Base-by-base conservation (phyloP, 2,888 invertebrate genomes). In the Drosophila kanekoi region DNA sequence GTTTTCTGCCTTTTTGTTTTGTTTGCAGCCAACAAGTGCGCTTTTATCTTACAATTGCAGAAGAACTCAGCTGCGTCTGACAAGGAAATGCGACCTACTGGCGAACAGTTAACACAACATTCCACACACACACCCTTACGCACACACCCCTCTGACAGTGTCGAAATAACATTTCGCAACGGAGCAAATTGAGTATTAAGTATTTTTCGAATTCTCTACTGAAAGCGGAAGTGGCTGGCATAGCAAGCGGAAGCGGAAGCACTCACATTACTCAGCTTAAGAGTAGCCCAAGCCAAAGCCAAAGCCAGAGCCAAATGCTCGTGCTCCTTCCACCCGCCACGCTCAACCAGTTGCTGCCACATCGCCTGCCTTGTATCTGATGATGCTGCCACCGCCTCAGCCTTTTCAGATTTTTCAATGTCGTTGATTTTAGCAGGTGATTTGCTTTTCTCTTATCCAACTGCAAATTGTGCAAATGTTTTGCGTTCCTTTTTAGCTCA, bases 121-220 rank as follows among this genome's bases (percentile, higher is more conserved):
- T 18, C 32, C 18, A 40, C 23, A 33, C 38, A 47, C 57, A 33
- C 23, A 32, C 52, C 38, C 32, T 33, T 48, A 49, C 33, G 54
- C 16, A 20, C 8, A 28, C 28, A 8, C 28, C 8, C 8, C 28
- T 28, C 28, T 28, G 28, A 16, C 18, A 58, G 64, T 64, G 74
- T 61, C 53, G 60, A 64, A 69, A 72, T 65, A 77, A 63, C 72
- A 82, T 82, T 78, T 67, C 52, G 45, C 43, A 70, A 43, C 47
- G 52, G 61, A 66, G 67, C 77, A 86, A 86, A 86, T 84, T 83
- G 83, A 74, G 83, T 79, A 86, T 83, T 83, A 84, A 86, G 87
- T 79, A 83, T 84, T 84, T 28, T 82, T 68, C 77, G 67, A 79
- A 72, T 72, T 77, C 77, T 78, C 48, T 52, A 49, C 52, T 52